Percentiles rank a stretch among this genome's conserved stretches.
These are phyloP conservation scores for Hirundo rustica DNA, from an alignment of 2,797 vertebrate genomes.

Conservation along the genomic window DNA sequence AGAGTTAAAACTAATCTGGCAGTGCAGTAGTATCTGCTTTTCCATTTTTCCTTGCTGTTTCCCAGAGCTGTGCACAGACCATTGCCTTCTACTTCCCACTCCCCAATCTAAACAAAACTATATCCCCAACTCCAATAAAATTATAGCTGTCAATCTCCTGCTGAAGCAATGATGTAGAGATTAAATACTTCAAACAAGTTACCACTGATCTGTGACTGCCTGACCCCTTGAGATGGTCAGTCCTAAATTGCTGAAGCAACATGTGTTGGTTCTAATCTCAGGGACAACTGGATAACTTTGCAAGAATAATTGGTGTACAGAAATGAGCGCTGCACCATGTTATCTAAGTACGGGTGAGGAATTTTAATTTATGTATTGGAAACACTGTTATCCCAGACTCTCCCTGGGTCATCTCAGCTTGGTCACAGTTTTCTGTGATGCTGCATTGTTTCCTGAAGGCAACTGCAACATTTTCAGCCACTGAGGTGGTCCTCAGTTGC, in stretches of 20 bases:
- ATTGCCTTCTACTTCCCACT: neutral
- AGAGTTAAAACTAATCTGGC: neutral
- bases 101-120: neutral
- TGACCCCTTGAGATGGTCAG: neutral
- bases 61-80: neutral
- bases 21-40: neutral
- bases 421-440: neutral
- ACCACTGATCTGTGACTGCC: neutral
- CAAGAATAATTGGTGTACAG: neutral
- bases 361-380: neutral
- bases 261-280: neutral
- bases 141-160: neutral
- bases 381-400: neutral
- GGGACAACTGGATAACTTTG: neutral
- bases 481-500: neutral
- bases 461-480: neutral
- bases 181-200: neutral
- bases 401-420: neutral
- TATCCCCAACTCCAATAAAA: neutral
- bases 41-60: neutral
- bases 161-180: neutral
- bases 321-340: neutral
- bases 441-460: neutral
- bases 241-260: neutral
- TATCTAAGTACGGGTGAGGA: neutral